Conservation (phyloP, 2,797 vertebrate genomes). For the Pterois miles region DNA sequence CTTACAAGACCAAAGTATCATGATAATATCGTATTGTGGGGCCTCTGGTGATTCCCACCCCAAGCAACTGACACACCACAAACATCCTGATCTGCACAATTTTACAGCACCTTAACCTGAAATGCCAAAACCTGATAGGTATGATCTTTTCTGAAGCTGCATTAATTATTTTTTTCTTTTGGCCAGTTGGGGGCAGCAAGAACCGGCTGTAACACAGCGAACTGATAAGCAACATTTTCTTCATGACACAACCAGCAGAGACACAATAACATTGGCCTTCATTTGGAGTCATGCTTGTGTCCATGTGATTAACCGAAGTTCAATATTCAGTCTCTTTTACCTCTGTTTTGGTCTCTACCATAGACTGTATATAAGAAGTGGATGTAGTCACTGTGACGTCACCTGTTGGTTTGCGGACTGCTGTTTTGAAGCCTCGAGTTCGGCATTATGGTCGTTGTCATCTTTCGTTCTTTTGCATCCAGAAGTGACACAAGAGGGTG, state of each 20-base stretch:
- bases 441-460: no score
- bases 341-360: background rate
- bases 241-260: background rate
- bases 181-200: background rate
- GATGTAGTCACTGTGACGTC: no score
- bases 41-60: no score
- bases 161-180: background rate
- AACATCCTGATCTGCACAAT: background rate
- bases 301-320: background rate
- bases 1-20: no score
- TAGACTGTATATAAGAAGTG: no score
- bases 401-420: no score
- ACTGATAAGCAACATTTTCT: background rate
- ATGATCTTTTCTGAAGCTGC: background rate
- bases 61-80: no score
- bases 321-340: background rate
- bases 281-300: background rate
- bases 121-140: background rate
- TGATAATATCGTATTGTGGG: no score
- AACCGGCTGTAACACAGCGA: background rate
- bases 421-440: no score
- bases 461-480: no score
- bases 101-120: background rate
- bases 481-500: no score
- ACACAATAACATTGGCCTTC: background rate